Evolutionary conservation across 2,113 vertebrate species (phyloP).

Genomic region (Microcebus ravelobensis): DNA sequence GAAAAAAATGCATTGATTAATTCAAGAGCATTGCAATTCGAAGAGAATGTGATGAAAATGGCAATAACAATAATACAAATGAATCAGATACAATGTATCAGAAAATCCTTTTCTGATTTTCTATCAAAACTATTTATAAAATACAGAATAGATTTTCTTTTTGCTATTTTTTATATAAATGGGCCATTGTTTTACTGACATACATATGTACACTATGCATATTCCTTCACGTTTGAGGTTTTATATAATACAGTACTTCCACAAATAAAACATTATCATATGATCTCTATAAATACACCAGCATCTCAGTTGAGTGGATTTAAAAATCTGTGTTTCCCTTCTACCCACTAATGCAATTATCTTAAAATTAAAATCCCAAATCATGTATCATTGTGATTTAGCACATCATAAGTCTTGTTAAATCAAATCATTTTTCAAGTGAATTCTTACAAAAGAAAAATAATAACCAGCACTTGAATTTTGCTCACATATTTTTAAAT

Average conservation of each 20-base stretch:
- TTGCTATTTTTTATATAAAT: background rate
- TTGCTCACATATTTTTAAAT: constrained; percentile 1
- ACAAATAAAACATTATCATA: constrained; percentile 1
- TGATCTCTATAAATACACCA: background rate
- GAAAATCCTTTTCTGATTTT: background rate
- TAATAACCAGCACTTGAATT: background rate
- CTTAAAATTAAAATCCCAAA: background rate
- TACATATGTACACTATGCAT: background rate
- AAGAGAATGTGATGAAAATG: background rate
- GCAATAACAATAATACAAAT: background rate
- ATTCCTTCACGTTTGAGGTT: background rate
- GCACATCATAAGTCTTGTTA: background rate
- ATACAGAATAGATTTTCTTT: background rate
- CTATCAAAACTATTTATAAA: background rate
- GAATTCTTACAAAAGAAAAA: constrained; percentile 3
- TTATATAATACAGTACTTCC: background rate
- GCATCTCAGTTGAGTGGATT: background rate
- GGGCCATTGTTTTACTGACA: background rate
- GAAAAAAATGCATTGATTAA: background rate
- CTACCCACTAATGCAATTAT: background rate
- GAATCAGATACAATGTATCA: background rate
- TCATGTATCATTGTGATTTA: background rate
- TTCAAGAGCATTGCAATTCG: background rate
- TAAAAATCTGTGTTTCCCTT: constrained; percentile 22
- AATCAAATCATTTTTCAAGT: background rate